These are phyloP conservation scores for Lagopus leucura DNA, from an alignment of 2,113 vertebrate genomes.

Conservation along the genomic window DNA sequence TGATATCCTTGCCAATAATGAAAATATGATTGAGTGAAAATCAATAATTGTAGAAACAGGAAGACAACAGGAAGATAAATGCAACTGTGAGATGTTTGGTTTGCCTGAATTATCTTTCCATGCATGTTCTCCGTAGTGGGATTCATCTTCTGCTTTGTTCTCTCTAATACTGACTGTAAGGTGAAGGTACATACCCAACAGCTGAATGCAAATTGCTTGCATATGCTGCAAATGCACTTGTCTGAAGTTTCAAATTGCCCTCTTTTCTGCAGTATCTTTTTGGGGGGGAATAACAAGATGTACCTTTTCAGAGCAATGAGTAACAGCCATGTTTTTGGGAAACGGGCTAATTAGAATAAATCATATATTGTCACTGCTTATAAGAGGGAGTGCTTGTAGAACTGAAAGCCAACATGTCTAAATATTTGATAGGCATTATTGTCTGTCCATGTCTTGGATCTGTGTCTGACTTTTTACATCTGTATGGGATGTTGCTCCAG, in stretches of 20 bases:
- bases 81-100: background rate
- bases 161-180: background rate
- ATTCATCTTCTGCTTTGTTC: background rate
- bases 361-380: background rate
- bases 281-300: background rate
- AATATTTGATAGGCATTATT: background rate
- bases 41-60: background rate
- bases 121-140: background rate
- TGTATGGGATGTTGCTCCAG: background rate
- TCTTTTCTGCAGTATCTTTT: background rate
- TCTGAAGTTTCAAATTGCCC: background rate
- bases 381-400: background rate
- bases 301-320: background rate
- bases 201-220: background rate
- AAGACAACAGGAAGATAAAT: background rate
- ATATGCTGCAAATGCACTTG: rapidly evolving
- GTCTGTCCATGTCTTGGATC: background rate
- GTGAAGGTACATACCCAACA: background rate
- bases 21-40: background rate
- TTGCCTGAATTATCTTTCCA: background rate
- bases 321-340: background rate
- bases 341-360: background rate
- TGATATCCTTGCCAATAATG: background rate
- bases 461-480: background rate
- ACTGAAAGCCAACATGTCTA: background rate